These are phyloP conservation scores for Cephus nigrinus DNA, from an alignment of 2,888 invertebrate species.

Conservation along the genomic window DNA sequence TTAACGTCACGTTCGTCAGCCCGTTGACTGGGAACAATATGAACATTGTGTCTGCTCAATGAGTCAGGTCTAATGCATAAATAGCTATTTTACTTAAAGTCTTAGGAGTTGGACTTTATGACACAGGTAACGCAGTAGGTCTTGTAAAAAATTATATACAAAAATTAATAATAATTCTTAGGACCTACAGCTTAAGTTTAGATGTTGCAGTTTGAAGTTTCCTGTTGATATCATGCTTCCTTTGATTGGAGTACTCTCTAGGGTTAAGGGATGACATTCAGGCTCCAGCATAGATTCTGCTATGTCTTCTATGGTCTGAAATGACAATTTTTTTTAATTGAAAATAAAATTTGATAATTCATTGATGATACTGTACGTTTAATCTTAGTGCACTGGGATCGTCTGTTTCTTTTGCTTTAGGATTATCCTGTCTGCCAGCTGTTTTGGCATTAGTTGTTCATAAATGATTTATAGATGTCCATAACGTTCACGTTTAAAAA, in stretches of 20 bases:
- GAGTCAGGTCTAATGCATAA: conserved; percentile 13
- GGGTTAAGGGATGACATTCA: conserved; percentile 54
- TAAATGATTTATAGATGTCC: background rate
- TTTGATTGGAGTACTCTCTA: conserved; percentile 46
- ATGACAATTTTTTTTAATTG: background rate
- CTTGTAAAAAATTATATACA: background rate
- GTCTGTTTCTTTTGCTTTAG: background rate
- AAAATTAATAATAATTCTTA: conserved; percentile 9
- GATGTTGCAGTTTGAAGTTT: conserved; percentile 54
- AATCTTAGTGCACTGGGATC: background rate
- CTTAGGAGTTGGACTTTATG: background rate
- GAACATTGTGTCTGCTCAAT: conserved; percentile 6
- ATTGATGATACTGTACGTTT: background rate
- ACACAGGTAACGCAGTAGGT: background rate
- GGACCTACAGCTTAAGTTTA: conserved; percentile 59
- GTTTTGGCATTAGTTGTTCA: background rate
- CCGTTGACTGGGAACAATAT: conserved; percentile 44
- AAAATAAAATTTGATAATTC: background rate
- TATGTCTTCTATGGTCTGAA: background rate
- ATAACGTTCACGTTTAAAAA: background rate
- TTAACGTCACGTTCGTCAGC: conserved; percentile 37
- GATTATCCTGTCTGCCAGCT: background rate
- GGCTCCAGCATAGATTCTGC: background rate
- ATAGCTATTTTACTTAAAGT: background rate
- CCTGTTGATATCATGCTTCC: conserved; percentile 52